A percentile compares a stretch with the other conserved stretches of the same genome.
Evolutionary conservation across 2,797 vertebrate genomes (phyloP).

Genomic region (Limosa lapponica): DNA sequence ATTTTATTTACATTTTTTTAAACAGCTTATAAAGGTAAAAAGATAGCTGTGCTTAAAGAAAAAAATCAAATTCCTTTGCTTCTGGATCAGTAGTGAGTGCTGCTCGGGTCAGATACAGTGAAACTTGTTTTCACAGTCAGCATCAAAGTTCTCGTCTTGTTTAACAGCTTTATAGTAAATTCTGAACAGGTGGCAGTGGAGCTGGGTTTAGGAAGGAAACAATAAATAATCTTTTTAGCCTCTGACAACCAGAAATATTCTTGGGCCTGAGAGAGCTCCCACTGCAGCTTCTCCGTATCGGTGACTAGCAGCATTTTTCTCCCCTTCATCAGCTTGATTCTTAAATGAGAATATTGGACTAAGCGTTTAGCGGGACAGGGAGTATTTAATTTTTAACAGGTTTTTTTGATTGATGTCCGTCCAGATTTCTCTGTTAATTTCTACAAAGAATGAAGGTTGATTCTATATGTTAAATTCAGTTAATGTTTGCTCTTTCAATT

Average conservation of each 20-base stretch:
- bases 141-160: constrained; percentile 60
- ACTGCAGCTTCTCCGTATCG: not conserved
- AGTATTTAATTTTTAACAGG: not conserved
- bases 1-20: constrained; percentile 83
- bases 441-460: not conserved
- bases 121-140: constrained; percentile 55
- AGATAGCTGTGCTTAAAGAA: constrained; percentile 70
- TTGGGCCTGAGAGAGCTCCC: constrained; percentile 28
- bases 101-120: constrained; percentile 46
- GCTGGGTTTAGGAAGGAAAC: constrained; percentile 60
- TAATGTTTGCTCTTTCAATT: not conserved
- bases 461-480: not conserved
- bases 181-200: constrained; percentile 69
- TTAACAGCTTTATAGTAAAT: constrained; percentile 72
- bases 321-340: not conserved
- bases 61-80: constrained; percentile 66
- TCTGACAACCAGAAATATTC: constrained; percentile 66
- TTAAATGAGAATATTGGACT: not conserved
- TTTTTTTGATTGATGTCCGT: not conserved
- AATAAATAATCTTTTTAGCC: constrained; percentile 64
- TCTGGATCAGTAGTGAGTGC: constrained; percentile 12
- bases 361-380: not conserved
- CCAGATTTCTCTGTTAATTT: not conserved
- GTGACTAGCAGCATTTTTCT: not conserved
- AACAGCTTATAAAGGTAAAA: constrained; percentile 82